Conservation (phyloP, 2,888 invertebrate species). For the Lithodes maja region DNA sequence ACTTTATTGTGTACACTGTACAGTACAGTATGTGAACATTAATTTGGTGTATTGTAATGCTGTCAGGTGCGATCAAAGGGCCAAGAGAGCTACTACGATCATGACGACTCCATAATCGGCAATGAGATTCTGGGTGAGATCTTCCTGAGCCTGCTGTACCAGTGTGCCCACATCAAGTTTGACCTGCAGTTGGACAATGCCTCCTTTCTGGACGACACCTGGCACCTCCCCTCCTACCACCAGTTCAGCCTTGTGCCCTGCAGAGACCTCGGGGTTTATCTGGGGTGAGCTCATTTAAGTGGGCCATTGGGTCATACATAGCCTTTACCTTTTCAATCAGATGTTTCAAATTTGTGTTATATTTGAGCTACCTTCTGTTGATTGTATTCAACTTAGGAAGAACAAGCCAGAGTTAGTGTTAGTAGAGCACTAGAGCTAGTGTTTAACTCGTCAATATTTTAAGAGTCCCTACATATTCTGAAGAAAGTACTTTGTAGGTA, state of each 20-base stretch:
- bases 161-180: constrained; percentile 74
- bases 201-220: constrained; percentile 80
- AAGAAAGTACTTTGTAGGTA: no score
- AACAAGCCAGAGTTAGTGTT: no score
- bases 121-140: constrained; percentile 81
- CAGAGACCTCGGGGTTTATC: constrained; percentile 79
- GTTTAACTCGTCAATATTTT: no score
- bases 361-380: no score
- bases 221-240: constrained; percentile 79
- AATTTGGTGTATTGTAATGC: background rate
- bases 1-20: background rate
- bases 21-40: background rate
- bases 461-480: no score
- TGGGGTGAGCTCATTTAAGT: constrained; percentile 78
- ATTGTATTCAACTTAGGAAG: no score
- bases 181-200: constrained; percentile 76
- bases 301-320: no score
- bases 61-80: constrained; percentile 49
- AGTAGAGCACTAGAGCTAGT: no score
- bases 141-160: constrained; percentile 78
- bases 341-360: no score
- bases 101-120: constrained; percentile 77
- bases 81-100: constrained; percentile 52
- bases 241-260: constrained; percentile 81
- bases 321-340: no score